Evolutionary conservation across 2,113 vertebrate species (phyloP).

Genomic region (Rissa tridactyla): DNA sequence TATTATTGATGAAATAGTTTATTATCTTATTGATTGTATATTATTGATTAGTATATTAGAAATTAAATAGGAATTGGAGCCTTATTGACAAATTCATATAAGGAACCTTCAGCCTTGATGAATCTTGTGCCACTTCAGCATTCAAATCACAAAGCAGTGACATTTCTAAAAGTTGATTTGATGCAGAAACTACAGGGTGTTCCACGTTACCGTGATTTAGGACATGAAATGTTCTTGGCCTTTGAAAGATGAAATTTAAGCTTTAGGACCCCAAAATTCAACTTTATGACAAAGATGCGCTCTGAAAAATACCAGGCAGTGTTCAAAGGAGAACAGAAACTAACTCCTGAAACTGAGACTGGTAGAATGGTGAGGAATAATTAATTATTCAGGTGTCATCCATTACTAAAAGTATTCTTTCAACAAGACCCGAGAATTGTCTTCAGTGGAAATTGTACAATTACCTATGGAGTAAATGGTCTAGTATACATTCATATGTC

Average conservation of each 20-base stretch:
- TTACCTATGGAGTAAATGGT: conserved; percentile 54
- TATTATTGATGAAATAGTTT: neutral
- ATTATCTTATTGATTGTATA: neutral
- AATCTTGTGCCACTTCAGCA: neutral
- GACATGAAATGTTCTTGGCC: neutral
- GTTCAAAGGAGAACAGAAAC: neutral
- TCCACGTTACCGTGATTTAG: neutral
- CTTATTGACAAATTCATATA: neutral
- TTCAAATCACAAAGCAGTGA: neutral
- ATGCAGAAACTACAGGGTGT: neutral
- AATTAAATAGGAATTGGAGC: neutral
- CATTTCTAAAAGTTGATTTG: neutral
- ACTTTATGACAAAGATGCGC: neutral
- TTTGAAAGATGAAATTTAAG: neutral
- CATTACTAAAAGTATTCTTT: conserved; percentile 42
- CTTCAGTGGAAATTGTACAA: conserved; percentile 50
- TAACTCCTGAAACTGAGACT: neutral
- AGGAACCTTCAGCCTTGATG: neutral
- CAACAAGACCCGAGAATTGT: neutral
- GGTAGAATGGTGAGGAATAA: neutral
- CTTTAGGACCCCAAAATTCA: neutral
- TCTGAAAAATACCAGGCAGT: neutral
- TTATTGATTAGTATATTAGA: neutral
- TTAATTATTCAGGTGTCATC: conserved; percentile 56
- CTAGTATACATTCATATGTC: conserved; percentile 49